Base-by-base conservation (phyloP, 2,888 invertebrate species). In the Chydorus sphaericus region DNA sequence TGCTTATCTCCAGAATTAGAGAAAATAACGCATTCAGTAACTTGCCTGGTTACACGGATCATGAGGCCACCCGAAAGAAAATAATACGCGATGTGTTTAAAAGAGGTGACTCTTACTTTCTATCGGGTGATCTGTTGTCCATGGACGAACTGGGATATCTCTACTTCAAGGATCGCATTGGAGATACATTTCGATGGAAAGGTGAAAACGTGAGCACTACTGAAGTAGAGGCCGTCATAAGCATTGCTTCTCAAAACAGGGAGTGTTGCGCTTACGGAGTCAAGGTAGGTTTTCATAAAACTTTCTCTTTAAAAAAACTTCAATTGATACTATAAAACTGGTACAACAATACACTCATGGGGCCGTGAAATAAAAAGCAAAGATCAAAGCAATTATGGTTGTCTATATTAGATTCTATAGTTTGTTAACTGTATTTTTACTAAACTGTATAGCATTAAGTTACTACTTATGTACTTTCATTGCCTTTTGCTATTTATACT, bases 161-260 rank as follows among this genome's bases (percentile, higher is more conserved):
- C 61, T 76, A 71, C 62, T 77, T 77, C 68, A 69, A 63, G 48
- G 77, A 77, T 64, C 67, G 77, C 23, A 73, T 74, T 1, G 77
- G 77, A 2, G 77, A 77, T 65, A 77, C 77, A 2, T 77, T 73
- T 59, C 78, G 94, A 53, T 94, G 93, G 93, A 89, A 92, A 68
- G 97, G 98, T 10, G 98, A 99, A 74, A 99, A 98, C 71, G 96
- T 98, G 3, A 93, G 93, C 38, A 98, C 98, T 6, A 86, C 90
- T 2, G 98, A 98, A 73, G 87, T 98, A 10, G 97, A 98, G 71
- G 89, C 84, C 4, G 82, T 89, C 62, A 78, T 96, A 38, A 91
- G 90, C 62, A 85, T 86, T 66, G 73, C 85, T 48, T 75, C 85
- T 6, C 79, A 80, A 59, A 85, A 91, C 64, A 80, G 83, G 65